Base-by-base conservation (phyloP, 2,888 invertebrate genomes). In the Drosophila anceps region DNA sequence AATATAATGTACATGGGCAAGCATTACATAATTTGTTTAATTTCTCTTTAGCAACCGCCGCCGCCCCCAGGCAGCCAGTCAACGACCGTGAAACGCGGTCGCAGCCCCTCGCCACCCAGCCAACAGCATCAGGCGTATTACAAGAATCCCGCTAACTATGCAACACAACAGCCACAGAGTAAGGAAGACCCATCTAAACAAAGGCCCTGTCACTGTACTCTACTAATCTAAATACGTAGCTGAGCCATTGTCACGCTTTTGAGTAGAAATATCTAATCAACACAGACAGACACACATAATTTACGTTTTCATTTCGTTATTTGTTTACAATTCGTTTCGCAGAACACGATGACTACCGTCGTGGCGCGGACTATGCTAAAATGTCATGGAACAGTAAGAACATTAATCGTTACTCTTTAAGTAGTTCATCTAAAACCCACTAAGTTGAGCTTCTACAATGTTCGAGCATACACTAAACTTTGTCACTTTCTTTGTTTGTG, bases 311-410 rank as follows among this genome's bases (percentile, higher is more conserved):
- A 82, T 90, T 88, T 86, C 75, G 73, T 78, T 87, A 85, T 85
- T 85, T 86, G 82, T 87, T 87, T 84, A 81, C 79, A 75, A 82
- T 79, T 84, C 59, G 87, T 77, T 87, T 91, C 91, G 67, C 83
- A 96, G 96, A 96, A 93, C 95, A 95, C 92, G 96, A 97, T 93
- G 97, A 97, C 93, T 95, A 95, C 92, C 95, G 96, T 91, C 95
- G 96, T 94, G 95, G 96, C 92, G 95, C 96, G 92, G 96, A 96
- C 93, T 95, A 96, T 94, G 95, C 96, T 91, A 96, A 96, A 92
- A 96, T 97, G 91, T 95, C 97, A 84, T 97, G 97, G 96, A 96
- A 96, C 94, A 96, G 97, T 96, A 94, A 96, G 96, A 79, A 73
- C 57, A 68, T 70, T 62, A 61, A 60, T 75, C 67, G 61, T 57